Conservation (phyloP, 2,797 vertebrate genomes). For the Oreochromis mossambicus region DNA sequence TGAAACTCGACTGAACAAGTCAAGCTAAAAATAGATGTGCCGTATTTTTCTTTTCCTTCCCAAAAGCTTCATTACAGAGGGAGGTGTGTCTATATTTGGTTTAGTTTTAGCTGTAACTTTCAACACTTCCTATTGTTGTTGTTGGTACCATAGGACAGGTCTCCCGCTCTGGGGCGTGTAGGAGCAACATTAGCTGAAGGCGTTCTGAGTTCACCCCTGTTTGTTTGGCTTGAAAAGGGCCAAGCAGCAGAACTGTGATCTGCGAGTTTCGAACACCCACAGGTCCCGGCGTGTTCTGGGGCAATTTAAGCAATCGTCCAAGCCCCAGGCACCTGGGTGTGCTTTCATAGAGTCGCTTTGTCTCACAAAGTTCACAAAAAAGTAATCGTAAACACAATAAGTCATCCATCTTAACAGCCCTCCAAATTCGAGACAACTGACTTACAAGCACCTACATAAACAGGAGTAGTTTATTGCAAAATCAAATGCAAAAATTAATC, state of each 20-base stretch:
- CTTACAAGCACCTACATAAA: neutral
- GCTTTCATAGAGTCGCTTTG: slow-evolving; percentile 27
- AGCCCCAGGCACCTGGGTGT: slow-evolving; percentile 51
- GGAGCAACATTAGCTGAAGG: slow-evolving; percentile 19
- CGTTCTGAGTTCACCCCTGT: slow-evolving; percentile 9
- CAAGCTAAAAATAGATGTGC: slow-evolving; percentile 63
- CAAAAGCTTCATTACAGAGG: slow-evolving; percentile 15
- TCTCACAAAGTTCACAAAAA: neutral
- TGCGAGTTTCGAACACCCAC: slow-evolving; percentile 25
- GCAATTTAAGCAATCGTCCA: slow-evolving; percentile 49
- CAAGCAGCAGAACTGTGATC: neutral
- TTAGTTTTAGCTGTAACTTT: slow-evolving; percentile 44
- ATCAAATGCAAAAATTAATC: neutral
- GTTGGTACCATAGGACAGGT: slow-evolving; percentile 23
- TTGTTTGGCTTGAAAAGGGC: slow-evolving; percentile 5
- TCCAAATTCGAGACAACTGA: neutral
- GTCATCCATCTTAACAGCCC: neutral
- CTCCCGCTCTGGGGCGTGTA: slow-evolving; percentile 10
- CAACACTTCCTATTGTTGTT: slow-evolving; percentile 61
- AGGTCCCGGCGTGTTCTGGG: slow-evolving; percentile 54
- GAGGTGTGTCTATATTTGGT: slow-evolving; percentile 60
- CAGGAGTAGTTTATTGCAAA: neutral
- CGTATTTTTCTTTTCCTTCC: slow-evolving; percentile 1
- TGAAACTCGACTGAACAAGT: slow-evolving; percentile 59
- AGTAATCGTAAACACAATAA: slow-evolving; percentile 24